Conservation (phyloP, 2,113 vertebrate genomes). For the Lophius piscatorius region DNA sequence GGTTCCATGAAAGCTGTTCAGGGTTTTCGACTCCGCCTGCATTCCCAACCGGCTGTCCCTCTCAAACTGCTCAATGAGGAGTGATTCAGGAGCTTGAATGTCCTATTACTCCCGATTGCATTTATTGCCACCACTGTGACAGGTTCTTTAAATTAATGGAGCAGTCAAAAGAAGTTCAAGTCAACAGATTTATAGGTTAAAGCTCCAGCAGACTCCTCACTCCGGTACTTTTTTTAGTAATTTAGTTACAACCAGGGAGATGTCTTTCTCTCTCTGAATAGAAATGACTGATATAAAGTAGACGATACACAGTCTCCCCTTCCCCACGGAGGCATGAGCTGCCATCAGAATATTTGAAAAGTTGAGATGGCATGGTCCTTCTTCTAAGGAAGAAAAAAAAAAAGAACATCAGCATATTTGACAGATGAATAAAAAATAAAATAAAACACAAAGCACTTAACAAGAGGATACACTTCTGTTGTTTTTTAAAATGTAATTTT, state of each 20-base stretch:
- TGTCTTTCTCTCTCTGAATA: conserved; percentile 1
- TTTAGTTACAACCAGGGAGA: background rate
- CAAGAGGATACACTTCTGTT: background rate
- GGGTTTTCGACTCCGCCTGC: conserved; percentile 15
- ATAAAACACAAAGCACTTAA: conserved; percentile 22
- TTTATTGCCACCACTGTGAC: conserved; percentile 26
- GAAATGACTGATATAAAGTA: conserved; percentile 9
- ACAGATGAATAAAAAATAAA: conserved; percentile 16
- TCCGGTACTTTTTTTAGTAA: background rate
- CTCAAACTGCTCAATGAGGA: conserved; percentile 18
- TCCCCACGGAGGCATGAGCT: background rate
- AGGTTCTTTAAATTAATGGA: conserved; percentile 16
- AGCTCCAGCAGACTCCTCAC: background rate
- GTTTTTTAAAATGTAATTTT: too few relatives aligned
- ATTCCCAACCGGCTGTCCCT: conserved; percentile 30
- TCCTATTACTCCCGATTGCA: conserved; percentile 19
- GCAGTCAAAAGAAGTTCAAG: conserved; percentile 17
- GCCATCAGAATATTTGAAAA: conserved; percentile 4
- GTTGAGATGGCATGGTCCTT: background rate
- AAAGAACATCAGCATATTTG: background rate
- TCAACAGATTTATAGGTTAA: conserved; percentile 11
- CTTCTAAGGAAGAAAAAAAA: background rate
- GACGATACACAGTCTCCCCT: background rate
- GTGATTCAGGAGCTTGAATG: conserved; percentile 24
- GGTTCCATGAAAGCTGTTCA: conserved; percentile 12